Evolutionary conservation across 2,797 vertebrate genomes (phyloP), one percentile per base, ranked within the genome.

Genomic region (Sebastes vulpes): DNA sequence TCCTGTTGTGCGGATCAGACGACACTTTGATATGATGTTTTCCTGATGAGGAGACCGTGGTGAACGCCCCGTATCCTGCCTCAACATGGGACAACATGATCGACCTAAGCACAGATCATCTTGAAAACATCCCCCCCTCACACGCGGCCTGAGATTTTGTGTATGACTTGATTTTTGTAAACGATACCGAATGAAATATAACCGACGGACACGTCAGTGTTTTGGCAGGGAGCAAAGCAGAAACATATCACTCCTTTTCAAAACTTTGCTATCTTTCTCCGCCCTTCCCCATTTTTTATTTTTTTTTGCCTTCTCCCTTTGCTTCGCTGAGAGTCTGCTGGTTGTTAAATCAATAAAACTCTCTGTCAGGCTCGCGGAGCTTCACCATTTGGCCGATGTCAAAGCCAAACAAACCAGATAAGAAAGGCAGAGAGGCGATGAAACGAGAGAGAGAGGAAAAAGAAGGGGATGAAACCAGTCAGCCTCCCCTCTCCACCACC

Each of bases 331-430:
- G 94, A 96, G 90, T 95, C 95, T 95, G 96, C 95, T 96, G 95
- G 96, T 96, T 97, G 95, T 97, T 97, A 97, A 97, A 97, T 98
- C 97, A 96, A 97, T 96, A 97, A 96, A 96, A 97, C 96, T 97
- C 97, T 97, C 97, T 97, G 97, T 97, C 97, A 98, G 97, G 96
- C 96, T 96, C 91, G 90, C 95, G 94, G 96, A 90, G 96, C 97
- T 96, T 96, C 95, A 95, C 97, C 97, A 97, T 97, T 98, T 97
- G 97, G 97, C 97, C 95, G 97, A 96, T 97, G 97, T 98, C 97
- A 99, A 97, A 97, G 96, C 97, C 97, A 97, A 97, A 98, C 96
- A 98, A 98, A 98, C 97, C 97, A 96, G 97, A 97, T 98, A 98
- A 97, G 97, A 97, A 97, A 97, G 95, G 97, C 96, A 96, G 97